Percentiles rank a stretch among this genome's conserved stretches.
Conservation (phyloP, 2,888 invertebrate species). For the Lobophora halterata region DNA sequence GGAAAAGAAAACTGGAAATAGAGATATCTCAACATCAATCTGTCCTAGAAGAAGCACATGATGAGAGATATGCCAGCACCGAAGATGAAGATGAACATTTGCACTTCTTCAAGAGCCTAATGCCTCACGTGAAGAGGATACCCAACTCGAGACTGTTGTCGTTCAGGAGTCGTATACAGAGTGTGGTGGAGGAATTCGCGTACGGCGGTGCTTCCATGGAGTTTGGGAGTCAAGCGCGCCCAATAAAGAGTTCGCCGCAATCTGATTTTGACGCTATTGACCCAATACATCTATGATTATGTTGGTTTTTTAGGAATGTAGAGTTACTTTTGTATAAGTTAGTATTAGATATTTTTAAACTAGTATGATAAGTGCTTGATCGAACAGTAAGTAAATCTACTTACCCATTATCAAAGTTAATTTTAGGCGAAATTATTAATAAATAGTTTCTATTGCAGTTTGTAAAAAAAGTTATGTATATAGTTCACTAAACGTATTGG, state of each 20-base stretch:
- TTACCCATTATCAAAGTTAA: too few species aligned
- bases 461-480: too few species aligned
- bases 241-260: conserved; percentile 13
- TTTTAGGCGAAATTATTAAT: too few species aligned
- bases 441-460: too few species aligned
- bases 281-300: conserved; percentile 14
- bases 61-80: not conserved
- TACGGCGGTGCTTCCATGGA: conserved; percentile 11
- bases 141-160: conserved; percentile 10
- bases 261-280: conserved; percentile 11
- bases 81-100: conserved; percentile 23
- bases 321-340: too few species aligned
- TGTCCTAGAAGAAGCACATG: conserved; percentile 3
- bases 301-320: too few species aligned
- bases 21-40: conserved; percentile 1
- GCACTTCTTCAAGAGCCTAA: conserved; percentile 18
- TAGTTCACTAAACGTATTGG: too few species aligned
- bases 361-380: too few species aligned
- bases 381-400: too few species aligned
- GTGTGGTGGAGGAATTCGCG: conserved; percentile 18
- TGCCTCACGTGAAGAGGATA: conserved; percentile 20
- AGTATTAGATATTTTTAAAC: too few species aligned
- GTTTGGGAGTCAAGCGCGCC: conserved; percentile 9
- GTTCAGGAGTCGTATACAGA: conserved; percentile 16
- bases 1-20: conserved; percentile 6